phyloP scores from a whole-genome alignment of 1,140 invertebrate species.

The Lasaia peninsularis region DNA sequence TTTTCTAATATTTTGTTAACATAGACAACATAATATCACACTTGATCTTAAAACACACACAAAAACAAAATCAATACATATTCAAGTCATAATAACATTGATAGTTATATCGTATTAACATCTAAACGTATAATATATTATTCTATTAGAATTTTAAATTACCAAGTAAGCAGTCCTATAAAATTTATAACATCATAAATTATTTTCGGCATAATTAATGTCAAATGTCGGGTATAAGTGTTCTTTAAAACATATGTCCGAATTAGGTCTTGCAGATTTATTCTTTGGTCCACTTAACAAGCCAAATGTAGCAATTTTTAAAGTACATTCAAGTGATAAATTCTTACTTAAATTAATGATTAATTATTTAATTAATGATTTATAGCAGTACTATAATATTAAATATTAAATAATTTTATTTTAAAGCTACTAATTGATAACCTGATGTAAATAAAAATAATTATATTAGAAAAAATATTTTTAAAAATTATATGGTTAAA shows the following conservation, averaged over 20 bases:
- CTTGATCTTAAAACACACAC: background rate
- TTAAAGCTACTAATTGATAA: no score
- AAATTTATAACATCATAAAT: background rate
- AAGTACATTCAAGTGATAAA: background rate
- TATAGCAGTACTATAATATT: no score
- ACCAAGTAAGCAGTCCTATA: background rate
- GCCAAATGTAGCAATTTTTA: constrained; percentile 4
- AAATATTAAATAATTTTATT: no score
- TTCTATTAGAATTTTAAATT: background rate
- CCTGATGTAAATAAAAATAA: no score
- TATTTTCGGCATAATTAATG: background rate
- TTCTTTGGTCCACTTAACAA: background rate
- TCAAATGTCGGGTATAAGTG: background rate
- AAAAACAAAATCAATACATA: background rate
- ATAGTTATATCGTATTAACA: background rate
- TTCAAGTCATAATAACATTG: background rate
- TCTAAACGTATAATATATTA: background rate
- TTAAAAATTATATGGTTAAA: no score
- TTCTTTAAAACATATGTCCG: background rate
- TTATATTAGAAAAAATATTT: no score
- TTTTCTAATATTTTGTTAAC: no score
- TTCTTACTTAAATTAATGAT: background rate
- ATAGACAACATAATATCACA: no score
- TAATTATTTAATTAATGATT: no score
- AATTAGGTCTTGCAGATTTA: constrained; percentile 6